Evolutionary conservation across 2,888 invertebrate species (phyloP), one percentile per base, ranked within the genome.

Genomic region (Diaperis boleti): DNA sequence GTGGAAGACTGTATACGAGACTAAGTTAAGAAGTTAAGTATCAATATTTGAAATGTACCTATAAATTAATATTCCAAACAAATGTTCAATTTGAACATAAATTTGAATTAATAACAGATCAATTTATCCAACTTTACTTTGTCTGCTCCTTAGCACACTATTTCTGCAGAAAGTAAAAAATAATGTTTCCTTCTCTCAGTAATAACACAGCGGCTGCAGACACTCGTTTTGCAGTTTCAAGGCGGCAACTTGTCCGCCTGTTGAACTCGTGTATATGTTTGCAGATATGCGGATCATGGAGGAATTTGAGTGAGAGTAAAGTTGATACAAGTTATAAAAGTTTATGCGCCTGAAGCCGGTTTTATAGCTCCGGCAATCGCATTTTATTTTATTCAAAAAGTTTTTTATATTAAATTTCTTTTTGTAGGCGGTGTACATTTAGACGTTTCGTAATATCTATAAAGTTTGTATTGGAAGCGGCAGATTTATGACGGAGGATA

Each of bases 351-450:
- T 33, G 33, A 33, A 45, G 41, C 47, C 56, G 59, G 52, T 52
- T 65, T 65, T 62, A 62, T 62, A 55, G 61, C 62, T 52, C 57
- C 49, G 56, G 39, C 64, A 65, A 65, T 65, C 60, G 61, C 57
- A 44, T 61, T 65, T 59, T 62, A 62, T 65, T 65, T 61, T 65
- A 65, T 65, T 65, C 65, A 65, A 59, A 65, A 65, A 65, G 22
- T 62, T 65, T 65, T 62, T 62, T 64, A 61, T 65, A 65, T 65
- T 65, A 65, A 65, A 65, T 65, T 65, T 65, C 64, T 49, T 65
- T 65, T 60, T 60, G 64, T 56, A 55, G 59, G 42, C 50, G 26
- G 18, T 45, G 47, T 62, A 62, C 57, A 56, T 55, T 54, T 61
- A 44, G 54, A 54, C 52, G 55, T 56, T 62, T 62, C 33, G 55